Evolutionary conservation across 2,888 invertebrate genomes (phyloP).

Genomic region (Cheilosia scutellata): DNA sequence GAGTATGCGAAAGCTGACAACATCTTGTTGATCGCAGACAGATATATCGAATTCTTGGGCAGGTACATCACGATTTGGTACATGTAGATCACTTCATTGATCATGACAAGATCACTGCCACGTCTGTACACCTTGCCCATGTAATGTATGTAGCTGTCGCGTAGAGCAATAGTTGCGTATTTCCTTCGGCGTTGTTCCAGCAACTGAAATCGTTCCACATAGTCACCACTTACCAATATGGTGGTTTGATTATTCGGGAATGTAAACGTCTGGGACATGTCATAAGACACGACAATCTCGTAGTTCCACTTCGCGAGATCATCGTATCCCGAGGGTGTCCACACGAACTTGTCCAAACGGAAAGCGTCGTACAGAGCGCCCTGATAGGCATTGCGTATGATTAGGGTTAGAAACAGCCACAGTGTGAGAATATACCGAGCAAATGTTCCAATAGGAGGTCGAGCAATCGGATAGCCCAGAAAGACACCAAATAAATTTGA

Average conservation of each 20-base stretch:
- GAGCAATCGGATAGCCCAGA: constrained; percentile 78
- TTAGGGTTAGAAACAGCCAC: constrained; percentile 79
- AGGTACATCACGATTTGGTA: constrained; percentile 79
- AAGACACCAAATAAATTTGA: constrained; percentile 76
- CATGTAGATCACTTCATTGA: constrained; percentile 79
- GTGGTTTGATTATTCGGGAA: constrained; percentile 77
- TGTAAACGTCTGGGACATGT: constrained; percentile 73
- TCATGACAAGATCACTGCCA: constrained; percentile 77
- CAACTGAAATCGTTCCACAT: background rate
- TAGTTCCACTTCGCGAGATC: constrained; percentile 78
- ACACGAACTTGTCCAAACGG: constrained; percentile 76
- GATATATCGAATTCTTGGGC: constrained; percentile 78
- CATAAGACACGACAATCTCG: constrained; percentile 60
- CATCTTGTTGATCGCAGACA: constrained; percentile 78
- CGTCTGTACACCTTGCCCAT: constrained; percentile 74
- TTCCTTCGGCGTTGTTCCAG: background rate
- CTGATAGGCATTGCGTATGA: constrained; percentile 81
- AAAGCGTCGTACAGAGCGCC: constrained; percentile 80
- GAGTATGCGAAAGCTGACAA: constrained; percentile 77
- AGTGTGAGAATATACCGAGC: constrained; percentile 78
- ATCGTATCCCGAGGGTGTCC: constrained; percentile 76
- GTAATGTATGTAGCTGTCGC: constrained; percentile 78
- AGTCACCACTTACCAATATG: constrained; percentile 1
- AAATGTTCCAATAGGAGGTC: constrained; percentile 76
- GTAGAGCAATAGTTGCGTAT: constrained; percentile 61